These are phyloP conservation scores for Drosophila biarmipes DNA, from an alignment of 1,140 invertebrate genomes.

Conservation along the genomic window DNA sequence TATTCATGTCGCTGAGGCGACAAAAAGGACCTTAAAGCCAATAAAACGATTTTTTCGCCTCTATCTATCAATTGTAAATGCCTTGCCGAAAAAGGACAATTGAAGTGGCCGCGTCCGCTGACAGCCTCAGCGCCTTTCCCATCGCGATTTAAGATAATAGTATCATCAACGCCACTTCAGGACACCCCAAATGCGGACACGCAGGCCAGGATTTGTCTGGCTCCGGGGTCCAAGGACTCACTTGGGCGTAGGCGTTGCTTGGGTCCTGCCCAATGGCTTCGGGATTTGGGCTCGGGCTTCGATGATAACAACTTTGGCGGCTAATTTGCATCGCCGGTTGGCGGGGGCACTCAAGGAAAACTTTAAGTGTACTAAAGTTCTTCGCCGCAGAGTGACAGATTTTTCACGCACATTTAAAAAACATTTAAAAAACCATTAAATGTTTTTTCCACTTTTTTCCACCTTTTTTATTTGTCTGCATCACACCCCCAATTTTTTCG, in stretches of 20 bases:
- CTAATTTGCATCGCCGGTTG: constrained; percentile 68
- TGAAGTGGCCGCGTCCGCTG: constrained; percentile 65
- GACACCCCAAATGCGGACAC: constrained; percentile 10
- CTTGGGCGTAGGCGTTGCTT: constrained; percentile 62
- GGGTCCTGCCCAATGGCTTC: constrained; percentile 48
- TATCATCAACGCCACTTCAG: constrained; percentile 80
- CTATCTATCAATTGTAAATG: constrained; percentile 80
- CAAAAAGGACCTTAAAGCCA: constrained; percentile 83
- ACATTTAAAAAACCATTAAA: constrained; percentile 84
- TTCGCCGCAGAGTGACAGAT: constrained; percentile 55
- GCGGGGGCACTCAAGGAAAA: constrained; percentile 36
- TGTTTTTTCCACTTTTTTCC: constrained; percentile 56
- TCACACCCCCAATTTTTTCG: constrained; percentile 59
- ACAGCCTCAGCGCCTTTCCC: constrained; percentile 47
- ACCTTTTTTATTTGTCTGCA: constrained; percentile 32
- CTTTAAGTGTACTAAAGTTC: constrained; percentile 62
- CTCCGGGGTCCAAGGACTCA: constrained; percentile 56
- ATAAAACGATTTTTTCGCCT: constrained; percentile 83
- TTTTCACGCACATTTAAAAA: constrained; percentile 83
- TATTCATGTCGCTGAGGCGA: constrained; percentile 65
- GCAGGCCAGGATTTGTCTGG: constrained; percentile 39
- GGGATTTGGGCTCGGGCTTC: constrained; percentile 47
- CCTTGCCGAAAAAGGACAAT: constrained; percentile 66
- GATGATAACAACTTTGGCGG: constrained; percentile 67
- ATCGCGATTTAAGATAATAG: constrained; percentile 83